Conservation (phyloP, 1,140 invertebrate species). For the Diprion similis region DNA sequence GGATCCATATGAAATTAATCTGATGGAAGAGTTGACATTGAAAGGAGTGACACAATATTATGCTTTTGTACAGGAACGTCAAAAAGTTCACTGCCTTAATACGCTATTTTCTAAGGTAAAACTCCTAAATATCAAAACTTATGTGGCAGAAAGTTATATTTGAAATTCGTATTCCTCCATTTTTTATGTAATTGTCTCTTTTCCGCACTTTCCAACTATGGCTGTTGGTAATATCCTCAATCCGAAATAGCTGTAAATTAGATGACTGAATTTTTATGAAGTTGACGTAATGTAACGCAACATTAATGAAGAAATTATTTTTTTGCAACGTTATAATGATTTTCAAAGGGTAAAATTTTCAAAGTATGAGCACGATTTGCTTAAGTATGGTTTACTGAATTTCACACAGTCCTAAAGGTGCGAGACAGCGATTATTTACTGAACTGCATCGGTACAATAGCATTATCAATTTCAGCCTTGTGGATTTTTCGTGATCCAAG, state of each 20-base stretch:
- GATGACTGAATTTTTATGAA: not conserved
- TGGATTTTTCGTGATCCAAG: too few species aligned
- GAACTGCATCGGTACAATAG: too few species aligned
- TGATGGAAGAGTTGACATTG: constrained; percentile 99
- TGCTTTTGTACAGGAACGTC: constrained; percentile 99
- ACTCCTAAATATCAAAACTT: constrained; percentile 16
- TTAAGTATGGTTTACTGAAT: too few species aligned
- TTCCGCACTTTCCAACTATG: too few species aligned
- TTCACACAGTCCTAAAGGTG: too few species aligned
- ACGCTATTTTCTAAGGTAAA: constrained; percentile 97
- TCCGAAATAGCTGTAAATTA: not conserved
- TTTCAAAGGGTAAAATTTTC: too few species aligned
- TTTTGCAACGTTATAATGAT: too few species aligned
- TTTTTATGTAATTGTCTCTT: not conserved
- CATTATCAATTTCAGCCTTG: too few species aligned
- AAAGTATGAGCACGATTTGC: too few species aligned
- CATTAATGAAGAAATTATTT: too few species aligned
- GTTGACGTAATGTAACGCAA: too few species aligned
- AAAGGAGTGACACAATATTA: constrained; percentile 99
- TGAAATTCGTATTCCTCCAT: not conserved
- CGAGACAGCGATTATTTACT: too few species aligned
- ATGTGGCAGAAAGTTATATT: not conserved
- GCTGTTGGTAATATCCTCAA: not conserved
- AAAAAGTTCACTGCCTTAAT: constrained; percentile 99
- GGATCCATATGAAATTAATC: constrained; percentile 98